These are phyloP conservation scores for Brienomyrus longianalis DNA, from an alignment of 2,113 vertebrate genomes.

Conservation along the genomic window DNA sequence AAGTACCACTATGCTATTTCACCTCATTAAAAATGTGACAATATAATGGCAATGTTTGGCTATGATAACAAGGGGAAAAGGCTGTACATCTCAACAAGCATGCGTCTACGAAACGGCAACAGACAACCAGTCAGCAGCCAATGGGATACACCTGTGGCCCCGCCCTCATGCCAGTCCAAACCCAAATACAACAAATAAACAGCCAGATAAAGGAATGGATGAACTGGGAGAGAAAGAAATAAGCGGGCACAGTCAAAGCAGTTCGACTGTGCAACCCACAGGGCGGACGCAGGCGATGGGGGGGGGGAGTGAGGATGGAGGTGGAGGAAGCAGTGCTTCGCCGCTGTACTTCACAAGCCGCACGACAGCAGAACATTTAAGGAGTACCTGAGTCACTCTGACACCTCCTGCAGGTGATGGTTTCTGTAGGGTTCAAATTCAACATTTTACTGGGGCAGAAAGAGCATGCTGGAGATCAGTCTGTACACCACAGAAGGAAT, in stretches of 20 bases:
- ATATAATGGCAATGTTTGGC: constrained; percentile 28
- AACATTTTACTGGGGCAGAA: constrained; percentile 62
- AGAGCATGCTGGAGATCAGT: constrained; percentile 43
- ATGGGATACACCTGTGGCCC: constrained; percentile 48
- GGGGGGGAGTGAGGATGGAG: constrained; percentile 39
- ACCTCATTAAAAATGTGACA: background rate
- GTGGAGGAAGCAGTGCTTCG: constrained; percentile 42
- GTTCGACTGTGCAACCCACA: background rate
- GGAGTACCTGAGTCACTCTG: constrained; percentile 74
- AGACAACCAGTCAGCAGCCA: constrained; percentile 64
- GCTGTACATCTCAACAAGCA: constrained; percentile 42
- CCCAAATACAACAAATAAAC: constrained; percentile 36
- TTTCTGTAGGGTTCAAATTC: constrained; percentile 78
- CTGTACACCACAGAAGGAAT: constrained; percentile 9
- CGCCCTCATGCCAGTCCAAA: background rate
- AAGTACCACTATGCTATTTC: background rate
- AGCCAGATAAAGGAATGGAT: background rate
- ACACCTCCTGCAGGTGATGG: constrained; percentile 78
- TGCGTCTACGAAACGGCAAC: constrained; percentile 56
- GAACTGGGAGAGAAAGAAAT: background rate
- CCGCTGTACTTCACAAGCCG: constrained; percentile 60
- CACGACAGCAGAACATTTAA: constrained; percentile 65
- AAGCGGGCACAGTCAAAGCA: constrained; percentile 6
- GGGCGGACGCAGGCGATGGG: constrained; percentile 37
- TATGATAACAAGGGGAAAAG: constrained; percentile 34